Percentiles rank a stretch among this genome's conserved stretches.
Conservation (phyloP, 37 sponge, comb jelly and placozoan genomes). For the Bolinopsis microptera region DNA sequence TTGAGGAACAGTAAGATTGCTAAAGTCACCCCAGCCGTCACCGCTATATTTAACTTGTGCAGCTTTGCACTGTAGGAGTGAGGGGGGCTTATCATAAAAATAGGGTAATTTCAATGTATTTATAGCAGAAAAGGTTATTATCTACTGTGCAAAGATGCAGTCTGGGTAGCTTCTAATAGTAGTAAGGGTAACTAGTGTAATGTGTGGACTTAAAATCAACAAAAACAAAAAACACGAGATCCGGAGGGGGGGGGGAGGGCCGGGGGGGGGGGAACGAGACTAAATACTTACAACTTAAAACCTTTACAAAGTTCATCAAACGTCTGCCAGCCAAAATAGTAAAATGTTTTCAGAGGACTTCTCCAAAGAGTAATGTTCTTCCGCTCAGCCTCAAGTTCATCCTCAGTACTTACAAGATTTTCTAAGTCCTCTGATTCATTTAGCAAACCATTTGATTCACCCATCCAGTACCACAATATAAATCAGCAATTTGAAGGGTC, state of each 20-base stretch:
- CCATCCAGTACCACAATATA: too few species aligned
- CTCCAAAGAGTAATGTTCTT: not conserved
- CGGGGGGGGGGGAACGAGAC: too few species aligned
- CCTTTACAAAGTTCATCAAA: not conserved
- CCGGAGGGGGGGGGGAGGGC: too few species aligned
- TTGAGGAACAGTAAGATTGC: not conserved
- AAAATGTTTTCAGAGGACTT: not conserved
- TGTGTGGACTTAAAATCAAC: too few species aligned
- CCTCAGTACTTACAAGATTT: not conserved
- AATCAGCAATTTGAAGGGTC: too few species aligned
- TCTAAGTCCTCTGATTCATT: not conserved
- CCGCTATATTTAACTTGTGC: not conserved
- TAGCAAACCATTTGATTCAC: not conserved
- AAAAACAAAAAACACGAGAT: too few species aligned
- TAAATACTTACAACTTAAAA: not conserved
- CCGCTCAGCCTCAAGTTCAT: not conserved
- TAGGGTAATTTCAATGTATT: too few species aligned
- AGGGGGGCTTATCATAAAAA: too few species aligned
- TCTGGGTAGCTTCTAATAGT: too few species aligned
- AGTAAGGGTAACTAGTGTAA: too few species aligned
- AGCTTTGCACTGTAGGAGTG: not conserved
- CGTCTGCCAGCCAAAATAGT: constrained; percentile 1
- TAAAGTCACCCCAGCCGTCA: not conserved
- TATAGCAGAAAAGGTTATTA: too few species aligned
- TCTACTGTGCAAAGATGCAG: too few species aligned